Evolutionary conservation across 1,140 invertebrate species (phyloP).

Genomic region (Muscidifurax raptorellus): DNA sequence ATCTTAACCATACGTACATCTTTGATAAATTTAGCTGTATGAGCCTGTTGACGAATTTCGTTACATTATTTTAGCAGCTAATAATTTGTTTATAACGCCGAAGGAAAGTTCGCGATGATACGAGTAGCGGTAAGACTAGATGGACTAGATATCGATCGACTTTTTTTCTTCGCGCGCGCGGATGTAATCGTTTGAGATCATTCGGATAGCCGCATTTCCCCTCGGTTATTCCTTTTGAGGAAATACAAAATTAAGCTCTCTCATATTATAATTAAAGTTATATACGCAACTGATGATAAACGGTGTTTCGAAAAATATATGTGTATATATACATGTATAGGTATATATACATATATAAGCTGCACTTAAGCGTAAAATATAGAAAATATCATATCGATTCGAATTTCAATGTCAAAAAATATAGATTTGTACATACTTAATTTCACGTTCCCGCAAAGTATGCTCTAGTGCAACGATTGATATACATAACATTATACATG

Average conservation of each 20-base stretch:
- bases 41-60: constrained; percentile 14
- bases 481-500: neutral
- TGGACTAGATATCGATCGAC: constrained; percentile 26
- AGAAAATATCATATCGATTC: constrained; percentile 12
- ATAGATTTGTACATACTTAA: constrained; percentile 25
- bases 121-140: constrained; percentile 35
- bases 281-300: neutral
- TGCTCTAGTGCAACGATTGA: neutral
- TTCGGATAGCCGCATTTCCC: neutral
- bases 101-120: neutral
- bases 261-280: neutral
- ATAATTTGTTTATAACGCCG: neutral
- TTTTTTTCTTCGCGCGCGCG: too few species aligned
- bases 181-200: constrained; percentile 31
- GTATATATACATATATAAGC: neutral
- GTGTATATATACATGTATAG: neutral
- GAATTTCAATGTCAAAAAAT: constrained; percentile 5
- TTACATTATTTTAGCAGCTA: neutral
- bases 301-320: neutral
- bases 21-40: constrained; percentile 50
- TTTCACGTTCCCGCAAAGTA: constrained; percentile 28
- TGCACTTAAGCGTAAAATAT: neutral
- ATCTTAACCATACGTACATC: constrained; percentile 38
- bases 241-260: constrained; percentile 31
- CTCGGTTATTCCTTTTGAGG: neutral